Conservation (phyloP, 2,888 invertebrate genomes). For the Yponomeuta cagnagella region DNA sequence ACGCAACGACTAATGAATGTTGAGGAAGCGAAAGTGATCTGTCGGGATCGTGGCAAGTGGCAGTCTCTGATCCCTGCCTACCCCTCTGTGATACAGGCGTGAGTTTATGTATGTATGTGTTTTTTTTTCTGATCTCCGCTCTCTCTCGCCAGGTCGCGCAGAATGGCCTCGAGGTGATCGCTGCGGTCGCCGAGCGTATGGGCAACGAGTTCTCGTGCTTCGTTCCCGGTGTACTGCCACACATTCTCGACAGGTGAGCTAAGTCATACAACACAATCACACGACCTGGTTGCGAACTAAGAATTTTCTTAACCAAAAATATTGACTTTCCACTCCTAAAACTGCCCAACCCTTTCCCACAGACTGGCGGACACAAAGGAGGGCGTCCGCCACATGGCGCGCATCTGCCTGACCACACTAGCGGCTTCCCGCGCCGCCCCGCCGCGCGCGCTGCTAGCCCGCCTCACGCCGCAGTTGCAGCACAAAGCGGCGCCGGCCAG, state of each 20-base stretch:
- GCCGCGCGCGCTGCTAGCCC: conserved; percentile 51
- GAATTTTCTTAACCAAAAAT: no score
- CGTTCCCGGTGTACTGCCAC: conserved; percentile 87
- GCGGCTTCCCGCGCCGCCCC: conserved; percentile 46
- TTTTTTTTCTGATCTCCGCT: no score
- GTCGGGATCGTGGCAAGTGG: no score
- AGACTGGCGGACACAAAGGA: conserved; percentile 70
- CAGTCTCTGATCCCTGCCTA: no score
- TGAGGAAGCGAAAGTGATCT: no score
- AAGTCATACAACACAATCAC: not conserved
- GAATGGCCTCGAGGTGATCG: conserved; percentile 91
- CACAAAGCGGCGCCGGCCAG: conserved; percentile 96
- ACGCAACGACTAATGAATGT: no score
- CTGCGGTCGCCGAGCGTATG: conserved; percentile 89
- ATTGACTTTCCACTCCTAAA: no score
- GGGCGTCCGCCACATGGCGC: conserved; percentile 54
- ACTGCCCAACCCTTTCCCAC: conserved; percentile 15
- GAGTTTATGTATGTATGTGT: no score
- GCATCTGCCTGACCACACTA: conserved; percentile 48
- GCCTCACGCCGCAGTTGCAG: conserved; percentile 75
- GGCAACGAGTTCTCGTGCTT: conserved; percentile 91
- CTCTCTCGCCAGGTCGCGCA: conserved; percentile 83
- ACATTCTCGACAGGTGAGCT: conserved; percentile 85
- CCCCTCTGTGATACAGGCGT: no score
- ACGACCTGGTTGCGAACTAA: no score